Evolutionary conservation across 1,140 invertebrate genomes (phyloP).

Genomic region (Hyles vespertilio): DNA sequence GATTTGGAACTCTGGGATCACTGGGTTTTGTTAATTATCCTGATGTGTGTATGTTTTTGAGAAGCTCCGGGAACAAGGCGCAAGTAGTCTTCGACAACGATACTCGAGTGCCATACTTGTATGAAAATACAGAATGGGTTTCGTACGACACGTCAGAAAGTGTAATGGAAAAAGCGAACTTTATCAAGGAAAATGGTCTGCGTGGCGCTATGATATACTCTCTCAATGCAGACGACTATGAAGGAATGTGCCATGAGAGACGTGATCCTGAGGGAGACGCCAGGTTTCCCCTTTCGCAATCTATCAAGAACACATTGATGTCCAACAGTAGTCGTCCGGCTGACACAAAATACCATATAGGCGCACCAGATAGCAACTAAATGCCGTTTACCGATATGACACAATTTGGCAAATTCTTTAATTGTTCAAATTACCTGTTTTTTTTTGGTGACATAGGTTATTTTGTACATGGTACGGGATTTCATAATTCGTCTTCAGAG

Average conservation of each 20-base stretch:
- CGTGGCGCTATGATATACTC: slow-evolving; percentile 87
- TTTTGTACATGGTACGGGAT: slow-evolving; percentile 67
- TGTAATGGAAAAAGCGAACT: slow-evolving; percentile 83
- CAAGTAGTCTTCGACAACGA: slow-evolving; percentile 79
- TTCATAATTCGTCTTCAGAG: slow-evolving; percentile 40
- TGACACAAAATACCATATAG: too few relatives aligned
- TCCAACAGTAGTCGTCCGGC: not conserved
- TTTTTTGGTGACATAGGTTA: slow-evolving; percentile 62
- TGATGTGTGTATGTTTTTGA: slow-evolving; percentile 82
- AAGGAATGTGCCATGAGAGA: slow-evolving; percentile 29
- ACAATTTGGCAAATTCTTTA: not conserved
- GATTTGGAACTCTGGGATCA: slow-evolving; percentile 80
- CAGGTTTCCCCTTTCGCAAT: slow-evolving; percentile 51
- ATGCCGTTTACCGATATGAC: too few relatives aligned
- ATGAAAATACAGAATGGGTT: slow-evolving; percentile 87
- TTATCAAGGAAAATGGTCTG: slow-evolving; percentile 78
- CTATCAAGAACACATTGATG: slow-evolving; percentile 39
- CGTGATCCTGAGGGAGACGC: slow-evolving; percentile 10
- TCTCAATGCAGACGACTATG: slow-evolving; percentile 84
- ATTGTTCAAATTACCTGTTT: slow-evolving; percentile 48
- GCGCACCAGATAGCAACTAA: too few relatives aligned
- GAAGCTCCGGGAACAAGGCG: slow-evolving; percentile 47
- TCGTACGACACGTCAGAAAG: slow-evolving; percentile 90
- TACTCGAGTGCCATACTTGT: slow-evolving; percentile 87
- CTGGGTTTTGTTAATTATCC: slow-evolving; percentile 84